Base-by-base conservation (phyloP, 2,797 vertebrate species). In the Scolopax rusticola region DNA sequence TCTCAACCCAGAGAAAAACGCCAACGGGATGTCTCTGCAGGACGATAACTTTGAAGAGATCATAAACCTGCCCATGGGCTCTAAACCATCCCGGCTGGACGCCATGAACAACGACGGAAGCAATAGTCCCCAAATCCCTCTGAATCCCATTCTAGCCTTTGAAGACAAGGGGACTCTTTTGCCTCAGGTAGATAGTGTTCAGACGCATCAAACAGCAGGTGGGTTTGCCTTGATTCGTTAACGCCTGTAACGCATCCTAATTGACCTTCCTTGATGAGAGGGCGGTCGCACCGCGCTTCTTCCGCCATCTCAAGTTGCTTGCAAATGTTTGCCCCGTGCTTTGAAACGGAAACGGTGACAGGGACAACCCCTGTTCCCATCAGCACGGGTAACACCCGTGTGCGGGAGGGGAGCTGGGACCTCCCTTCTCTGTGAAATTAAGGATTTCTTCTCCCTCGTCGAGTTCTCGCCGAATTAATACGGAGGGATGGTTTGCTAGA, bases 1-100 rank as follows among this genome's bases (percentile, higher is more conserved):
- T 91, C 92, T 97, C 70, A 97, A 97, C 41, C 94, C 91, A 77
- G 97, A 97, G 94, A 89, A 96, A 79, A 97, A 97, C 12, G 90
- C 95, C 94, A 99, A 99, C 30, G 99, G 99, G 60, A 96, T 98
- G 76, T 98, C 98, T 96, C 70, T 97, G 89, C 98, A 98, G 96
- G 98, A 98, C 57, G 98, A 98, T 83, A 98, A 97, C 17, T 99
- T 99, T 89, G 99, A 99, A 96, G 99, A 99, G 97, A 99, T 99
- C 97, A 99, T 99, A 90, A 98, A 98, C 43, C 97, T 99, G 89
- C 99, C 99, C 78, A 74, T 98, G 83, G 98, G 98, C 96, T 98
- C 98, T 92, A 99, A 99, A 96, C 91, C 98, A 96, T 97, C 98
- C 86, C 99, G 98, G 94, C 96, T 99, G 93, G 99, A 99, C 89